Base-by-base conservation (phyloP, 2,797 vertebrate genomes). In the Dermochelys coriacea region DNA sequence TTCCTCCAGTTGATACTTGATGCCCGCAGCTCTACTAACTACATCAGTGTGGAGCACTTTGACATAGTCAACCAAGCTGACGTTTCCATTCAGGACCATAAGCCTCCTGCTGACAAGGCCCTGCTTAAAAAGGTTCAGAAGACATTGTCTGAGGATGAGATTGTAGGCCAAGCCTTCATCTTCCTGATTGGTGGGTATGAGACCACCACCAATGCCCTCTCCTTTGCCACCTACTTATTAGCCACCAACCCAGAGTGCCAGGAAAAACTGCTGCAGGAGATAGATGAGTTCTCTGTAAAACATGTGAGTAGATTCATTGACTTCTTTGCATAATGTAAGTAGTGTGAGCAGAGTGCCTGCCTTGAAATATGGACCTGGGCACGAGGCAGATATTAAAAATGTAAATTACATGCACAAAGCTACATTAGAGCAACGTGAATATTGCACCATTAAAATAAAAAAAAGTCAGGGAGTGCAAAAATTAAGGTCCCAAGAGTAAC, bases 1-100 rank as follows among this genome's bases (percentile, higher is more conserved):
- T 99, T 99, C 96, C 99, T 99, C 25, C 99, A 99, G 97, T 96
- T 99, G 95, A 98, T 99, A 98, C 97, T 99, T 11, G 99, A 99
- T 1, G 98, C 98, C 4, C 95, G 98, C 0, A 89, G 90, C 77
- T 97, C 95, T 6, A 83, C 94, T 4, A 94, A 97, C 68, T 50
- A 51, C 2, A 92, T 97, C 55, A 96, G 97, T 4, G 21, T 98
- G 19, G 98, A 98, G 16, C 90, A 98, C 92, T 98, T 98, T 8
- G 98, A 98, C 93, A 94, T 96, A 0, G 98, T 97, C 27, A 59
- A 89, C 92, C 98, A 97, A 5, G 88, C 94, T 1, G 97, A 98
- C 1, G 91, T 98, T 88, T 64, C 93, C 19, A 10, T 88, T 2
- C 34, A 50, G 16, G 31, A 52, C 0, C 1, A 86, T 7, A 59